Evolutionary conservation across 2,797 vertebrate genomes (phyloP), one percentile per base, ranked within the genome.

Genomic region (Anguilla obscura): DNA sequence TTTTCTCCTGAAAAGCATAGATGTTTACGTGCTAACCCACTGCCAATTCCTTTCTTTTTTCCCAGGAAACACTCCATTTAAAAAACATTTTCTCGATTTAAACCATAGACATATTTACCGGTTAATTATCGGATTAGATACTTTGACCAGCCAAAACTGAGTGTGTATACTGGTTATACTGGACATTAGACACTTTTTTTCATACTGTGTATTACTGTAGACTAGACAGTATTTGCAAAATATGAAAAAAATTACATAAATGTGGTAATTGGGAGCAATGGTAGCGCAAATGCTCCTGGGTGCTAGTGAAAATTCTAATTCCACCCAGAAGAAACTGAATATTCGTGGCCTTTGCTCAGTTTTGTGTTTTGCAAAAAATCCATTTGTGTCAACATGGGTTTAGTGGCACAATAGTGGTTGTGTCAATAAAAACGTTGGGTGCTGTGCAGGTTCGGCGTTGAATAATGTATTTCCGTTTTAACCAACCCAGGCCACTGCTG

Each of bases 1-100:
- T 92, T 91, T 85, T 83, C 90, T 24, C 89, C 88, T 86, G 91
- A 91, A 90, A 87, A 92, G 88, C 90, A 74, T 16, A 21, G 60
- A 27, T 4, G 89, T 86, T 87, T 33, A 88, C 84, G 86, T 58
- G 36, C 66, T 69, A 69, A 45, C 33, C 52, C 21, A 24, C 58
- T 45, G 21, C 30, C 54, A 27, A 56, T 21, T 63, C 4, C 14
- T 36, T 9, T 16, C 14, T 76, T 76, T 10, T 14, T 40, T 76
- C 6, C 30, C 7, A 40, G 16, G 1, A 16, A 33, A 18, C 30
- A 76, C 12, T 9, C 30, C n/a, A 2, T 71, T 71, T 30, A 9
- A 27, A 27, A 27, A 9, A 1, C 2, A 0, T 12, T 24, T 60
- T 60, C 21, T 36, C 4, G 56, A 30, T 60, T 21, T 7, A 85